phyloP scores from a whole-genome alignment of 2,888 invertebrate genomes.

The Catocala nupta region DNA sequence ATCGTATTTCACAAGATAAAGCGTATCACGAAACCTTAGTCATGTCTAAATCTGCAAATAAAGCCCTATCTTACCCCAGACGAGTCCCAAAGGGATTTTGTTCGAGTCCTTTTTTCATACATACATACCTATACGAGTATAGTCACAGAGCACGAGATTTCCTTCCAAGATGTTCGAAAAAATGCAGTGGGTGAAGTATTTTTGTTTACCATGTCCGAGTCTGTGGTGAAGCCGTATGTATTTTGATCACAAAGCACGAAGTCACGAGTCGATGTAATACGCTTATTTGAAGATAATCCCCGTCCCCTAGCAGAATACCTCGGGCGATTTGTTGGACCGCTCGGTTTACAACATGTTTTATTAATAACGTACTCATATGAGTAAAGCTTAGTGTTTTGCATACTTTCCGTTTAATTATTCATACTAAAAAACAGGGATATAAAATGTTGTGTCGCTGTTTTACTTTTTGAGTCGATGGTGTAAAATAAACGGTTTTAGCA shows the following conservation, averaged over 20 bases:
- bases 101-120: slow-evolving; percentile 40
- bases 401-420: not conserved
- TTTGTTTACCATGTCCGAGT: slow-evolving; percentile 6
- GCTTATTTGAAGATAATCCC: slow-evolving; percentile 81
- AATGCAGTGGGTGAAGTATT: slow-evolving; percentile 30
- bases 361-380: slow-evolving; percentile 31
- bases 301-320: slow-evolving; percentile 63
- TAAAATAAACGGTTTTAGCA: not conserved
- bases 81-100: slow-evolving; percentile 61
- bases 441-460: too few species aligned
- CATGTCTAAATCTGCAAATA: slow-evolving; percentile 71
- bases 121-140: slow-evolving; percentile 40
- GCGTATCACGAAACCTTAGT: slow-evolving; percentile 67
- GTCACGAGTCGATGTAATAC: slow-evolving; percentile 71
- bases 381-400: slow-evolving; percentile 1
- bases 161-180: slow-evolving; percentile 5
- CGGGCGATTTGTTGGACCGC: slow-evolving; percentile 59
- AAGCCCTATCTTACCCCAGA: slow-evolving; percentile 62
- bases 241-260: slow-evolving; percentile 76
- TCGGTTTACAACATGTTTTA: slow-evolving; percentile 45
- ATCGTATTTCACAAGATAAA: slow-evolving; percentile 61
- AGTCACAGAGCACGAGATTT: slow-evolving; percentile 46
- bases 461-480: not conserved
- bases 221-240: slow-evolving; percentile 69
- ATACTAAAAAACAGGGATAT: not conserved